Evolutionary conservation across 2,113 vertebrate species (phyloP).

Genomic region (Platichthys flesus): DNA sequence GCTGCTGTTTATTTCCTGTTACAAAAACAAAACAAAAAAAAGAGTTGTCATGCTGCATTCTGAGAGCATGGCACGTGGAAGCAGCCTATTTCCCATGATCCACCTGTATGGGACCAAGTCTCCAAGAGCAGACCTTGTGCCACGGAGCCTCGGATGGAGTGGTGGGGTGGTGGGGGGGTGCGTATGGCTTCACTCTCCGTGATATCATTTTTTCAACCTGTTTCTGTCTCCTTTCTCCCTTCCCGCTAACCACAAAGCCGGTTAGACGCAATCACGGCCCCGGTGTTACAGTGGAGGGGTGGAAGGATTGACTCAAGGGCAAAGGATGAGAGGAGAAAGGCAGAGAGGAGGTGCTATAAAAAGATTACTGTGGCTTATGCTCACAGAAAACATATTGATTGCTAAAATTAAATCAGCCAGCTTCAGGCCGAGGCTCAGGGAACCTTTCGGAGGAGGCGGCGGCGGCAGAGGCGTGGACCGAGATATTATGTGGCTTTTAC

Average conservation of each 20-base stretch:
- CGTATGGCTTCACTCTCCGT: constrained; percentile 34
- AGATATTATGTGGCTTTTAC: constrained; percentile 59
- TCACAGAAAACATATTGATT: constrained; percentile 81
- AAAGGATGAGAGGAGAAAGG: constrained; percentile 53
- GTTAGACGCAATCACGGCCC: constrained; percentile 71
- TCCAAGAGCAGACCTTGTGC: constrained; percentile 53
- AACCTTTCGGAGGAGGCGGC: constrained; percentile 33
- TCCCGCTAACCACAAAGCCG: constrained; percentile 62
- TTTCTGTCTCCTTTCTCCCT: constrained; percentile 24
- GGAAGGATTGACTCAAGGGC: constrained; percentile 72
- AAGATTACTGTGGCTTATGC: constrained; percentile 73
- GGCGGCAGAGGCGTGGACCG: constrained; percentile 17
- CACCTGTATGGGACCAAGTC: constrained; percentile 62
- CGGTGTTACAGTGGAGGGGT: constrained; percentile 43
- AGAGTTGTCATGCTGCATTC: constrained; percentile 45
- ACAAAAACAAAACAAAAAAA: constrained; percentile 17
- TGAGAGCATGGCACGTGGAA: constrained; percentile 45
- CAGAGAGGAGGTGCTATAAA: constrained; percentile 69
- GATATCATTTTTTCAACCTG: constrained; percentile 63
- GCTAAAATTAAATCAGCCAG: constrained; percentile 74
- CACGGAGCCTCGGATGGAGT: constrained; percentile 7
- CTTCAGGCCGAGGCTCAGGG: constrained; percentile 49
- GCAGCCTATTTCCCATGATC: constrained; percentile 70
- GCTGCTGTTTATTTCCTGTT: constrained; percentile 56
- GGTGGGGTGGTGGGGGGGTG: not conserved